Base-by-base conservation (phyloP, 2,797 vertebrate species). In the Sciaenops ocellatus region DNA sequence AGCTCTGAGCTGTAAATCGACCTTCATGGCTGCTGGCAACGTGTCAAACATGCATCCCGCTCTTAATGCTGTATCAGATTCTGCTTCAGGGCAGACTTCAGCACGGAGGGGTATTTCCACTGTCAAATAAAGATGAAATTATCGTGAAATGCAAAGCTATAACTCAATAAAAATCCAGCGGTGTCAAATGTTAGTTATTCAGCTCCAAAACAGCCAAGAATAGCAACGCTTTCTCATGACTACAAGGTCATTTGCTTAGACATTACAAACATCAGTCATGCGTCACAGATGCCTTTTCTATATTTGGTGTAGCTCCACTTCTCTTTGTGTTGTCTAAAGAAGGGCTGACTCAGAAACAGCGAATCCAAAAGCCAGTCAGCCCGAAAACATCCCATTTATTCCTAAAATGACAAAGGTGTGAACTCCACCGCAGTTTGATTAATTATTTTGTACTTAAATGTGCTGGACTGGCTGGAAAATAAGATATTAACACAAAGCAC, bases 241-340 rank as follows among this genome's bases (percentile, higher is more conserved):
- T 81, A 12, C 46, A 46, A 63, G 83, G 48, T 78, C 57, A 44
- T 64, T 78, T 65, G 76, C 17, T 46, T 51, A 74, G 73, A 86
- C 81, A 54, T 69, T 28, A 28, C 59, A 69, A 80, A 77, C 62
- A 24, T 69, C 50, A 55, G 34, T 75, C 16, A 8, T 28, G 30
- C 28, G 6, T 65, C 55, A n/a, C 46, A 13, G 42, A 83, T 28
- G 0, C 34, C n/a, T 20, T 70, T 72, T 78, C 83, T 84, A 69
- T 79, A 62, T 88, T 88, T 76, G 63, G 68, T 67, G 76, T 59
- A 18, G 44, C 68, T 85, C 9, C 22, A 56, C 61, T 73, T 72
- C 38, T 75, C 13, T 18, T 24, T 51, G 20, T 42, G 41, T 28
- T 63, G 63, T 76, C 47, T 56, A 16, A 67, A 16, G 28, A 51